phyloP scores from a whole-genome alignment of 2,113 vertebrate species.

The Hemiprocne comata region DNA sequence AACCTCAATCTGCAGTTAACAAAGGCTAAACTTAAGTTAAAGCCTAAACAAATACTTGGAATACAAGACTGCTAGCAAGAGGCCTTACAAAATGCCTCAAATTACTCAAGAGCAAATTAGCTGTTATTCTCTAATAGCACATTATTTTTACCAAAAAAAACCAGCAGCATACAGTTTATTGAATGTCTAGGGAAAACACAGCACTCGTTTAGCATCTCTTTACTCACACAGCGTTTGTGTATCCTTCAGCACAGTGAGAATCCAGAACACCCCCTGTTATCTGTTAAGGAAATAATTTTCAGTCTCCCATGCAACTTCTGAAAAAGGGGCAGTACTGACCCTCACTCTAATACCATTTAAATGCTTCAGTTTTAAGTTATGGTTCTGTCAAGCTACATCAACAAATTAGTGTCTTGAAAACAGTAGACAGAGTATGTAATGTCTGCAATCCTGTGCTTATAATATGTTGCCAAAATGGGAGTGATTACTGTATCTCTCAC shows the following conservation, averaged over 20 bases:
- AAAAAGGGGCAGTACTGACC: neutral
- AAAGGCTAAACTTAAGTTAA: neutral
- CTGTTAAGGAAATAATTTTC: neutral
- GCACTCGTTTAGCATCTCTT: neutral
- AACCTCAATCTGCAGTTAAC: neutral
- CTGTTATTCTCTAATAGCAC: neutral
- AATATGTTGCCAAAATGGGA: neutral
- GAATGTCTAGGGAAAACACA: neutral
- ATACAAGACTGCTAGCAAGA: neutral
- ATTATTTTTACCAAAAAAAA: too few species aligned
- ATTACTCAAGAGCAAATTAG: neutral
- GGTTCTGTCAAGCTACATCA: neutral
- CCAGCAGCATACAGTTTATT: neutral
- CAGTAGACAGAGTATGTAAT: slow-evolving; percentile 25
- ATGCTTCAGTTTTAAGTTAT: neutral
- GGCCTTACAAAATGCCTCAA: neutral
- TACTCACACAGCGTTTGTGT: accelerated
- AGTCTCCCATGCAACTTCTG: neutral
- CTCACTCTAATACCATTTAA: neutral
- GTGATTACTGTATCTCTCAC: neutral
- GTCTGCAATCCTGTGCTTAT: neutral
- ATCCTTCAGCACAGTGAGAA: neutral
- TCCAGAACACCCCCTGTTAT: neutral
- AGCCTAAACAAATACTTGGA: neutral
- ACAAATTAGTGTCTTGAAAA: slow-evolving; percentile 17